Conservation (phyloP, 2,797 vertebrate species). For the Syndactyla subalaris region DNA sequence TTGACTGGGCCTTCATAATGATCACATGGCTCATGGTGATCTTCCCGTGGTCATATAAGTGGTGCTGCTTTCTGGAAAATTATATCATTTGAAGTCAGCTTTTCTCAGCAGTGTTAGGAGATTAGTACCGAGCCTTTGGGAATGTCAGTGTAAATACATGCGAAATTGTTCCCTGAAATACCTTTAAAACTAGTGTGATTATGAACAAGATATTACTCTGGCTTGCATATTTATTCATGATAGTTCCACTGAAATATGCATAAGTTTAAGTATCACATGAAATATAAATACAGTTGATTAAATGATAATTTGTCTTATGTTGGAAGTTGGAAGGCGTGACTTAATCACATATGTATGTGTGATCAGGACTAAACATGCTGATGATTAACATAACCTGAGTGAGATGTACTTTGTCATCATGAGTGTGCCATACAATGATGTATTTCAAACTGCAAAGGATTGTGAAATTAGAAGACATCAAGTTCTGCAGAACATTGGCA, state of each 20-base stretch:
- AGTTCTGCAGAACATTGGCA: not conserved
- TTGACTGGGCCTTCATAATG: accelerated
- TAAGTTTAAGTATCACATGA: not conserved
- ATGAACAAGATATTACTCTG: not conserved
- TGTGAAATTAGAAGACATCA: not conserved
- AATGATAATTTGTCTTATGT: not conserved
- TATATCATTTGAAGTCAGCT: not conserved
- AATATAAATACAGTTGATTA: not conserved
- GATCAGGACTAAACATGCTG: not conserved
- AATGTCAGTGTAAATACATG: not conserved
- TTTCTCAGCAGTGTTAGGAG: not conserved
- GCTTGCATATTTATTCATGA: not conserved
- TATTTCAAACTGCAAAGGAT: not conserved
- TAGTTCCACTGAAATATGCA: not conserved
- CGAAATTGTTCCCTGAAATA: not conserved
- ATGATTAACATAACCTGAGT: not conserved
- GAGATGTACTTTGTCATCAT: not conserved
- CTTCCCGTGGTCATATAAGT: not conserved
- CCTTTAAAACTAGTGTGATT: not conserved
- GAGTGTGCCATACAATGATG: not conserved
- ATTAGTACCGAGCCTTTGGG: not conserved
- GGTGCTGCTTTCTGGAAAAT: not conserved
- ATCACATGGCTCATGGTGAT: not conserved
- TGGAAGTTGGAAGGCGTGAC: not conserved
- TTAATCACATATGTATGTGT: not conserved